Conservation (phyloP, 2,113 vertebrate genomes). For the Nannobrachium achirus region DNA sequence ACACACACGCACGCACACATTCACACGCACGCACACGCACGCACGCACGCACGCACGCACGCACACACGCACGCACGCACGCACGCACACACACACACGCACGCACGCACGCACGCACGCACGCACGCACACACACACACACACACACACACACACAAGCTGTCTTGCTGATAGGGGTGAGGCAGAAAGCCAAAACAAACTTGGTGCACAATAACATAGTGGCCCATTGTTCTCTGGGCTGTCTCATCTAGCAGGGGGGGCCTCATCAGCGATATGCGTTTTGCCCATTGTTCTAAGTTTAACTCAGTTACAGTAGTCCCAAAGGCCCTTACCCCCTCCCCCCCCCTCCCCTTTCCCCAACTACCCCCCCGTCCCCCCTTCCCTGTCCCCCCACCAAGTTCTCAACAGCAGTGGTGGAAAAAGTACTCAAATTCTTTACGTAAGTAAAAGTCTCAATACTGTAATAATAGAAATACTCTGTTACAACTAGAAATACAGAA, state of each 20-base stretch:
- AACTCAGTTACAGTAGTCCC: neutral
- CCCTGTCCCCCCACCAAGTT: too few species aligned
- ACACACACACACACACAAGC: slow-evolving; percentile 13
- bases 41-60: neutral
- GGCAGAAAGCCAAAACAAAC: slow-evolving; percentile 39
- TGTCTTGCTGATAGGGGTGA: slow-evolving; percentile 45
- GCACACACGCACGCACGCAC: too few species aligned
- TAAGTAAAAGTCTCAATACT: too few species aligned
- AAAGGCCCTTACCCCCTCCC: neutral
- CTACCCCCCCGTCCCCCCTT: too few species aligned
- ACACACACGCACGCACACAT: neutral
- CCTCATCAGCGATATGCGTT: slow-evolving; percentile 3
- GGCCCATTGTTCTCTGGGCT: slow-evolving; percentile 27
- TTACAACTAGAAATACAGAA: too few species aligned
- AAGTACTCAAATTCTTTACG: too few species aligned
- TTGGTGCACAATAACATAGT: slow-evolving; percentile 32
- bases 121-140: slow-evolving; percentile 9
- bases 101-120: neutral
- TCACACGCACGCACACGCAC: neutral
- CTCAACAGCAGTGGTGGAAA: too few species aligned
- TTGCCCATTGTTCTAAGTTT: neutral
- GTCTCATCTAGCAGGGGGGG: slow-evolving; percentile 33
- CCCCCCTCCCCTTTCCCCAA: too few species aligned
- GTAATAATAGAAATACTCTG: too few species aligned
- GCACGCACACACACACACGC: neutral